These are phyloP conservation scores for Polypterus senegalus DNA, from an alignment of 2,113 vertebrate genomes.

Conservation along the genomic window DNA sequence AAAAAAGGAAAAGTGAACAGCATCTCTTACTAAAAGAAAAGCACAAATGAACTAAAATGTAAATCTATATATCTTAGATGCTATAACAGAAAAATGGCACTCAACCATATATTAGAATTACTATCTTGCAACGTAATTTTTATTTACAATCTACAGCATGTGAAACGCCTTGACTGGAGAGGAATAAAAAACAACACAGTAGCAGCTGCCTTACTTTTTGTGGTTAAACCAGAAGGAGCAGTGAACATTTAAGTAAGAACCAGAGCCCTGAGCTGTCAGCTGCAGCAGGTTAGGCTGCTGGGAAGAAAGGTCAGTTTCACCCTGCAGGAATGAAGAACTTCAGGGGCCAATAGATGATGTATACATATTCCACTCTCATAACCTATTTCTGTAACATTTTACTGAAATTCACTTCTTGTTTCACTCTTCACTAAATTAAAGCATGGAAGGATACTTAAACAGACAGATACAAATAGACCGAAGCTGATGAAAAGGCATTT, in stretches of 20 bases:
- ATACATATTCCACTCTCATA: not conserved
- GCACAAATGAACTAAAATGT: too few relatives aligned
- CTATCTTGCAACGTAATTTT: too few relatives aligned
- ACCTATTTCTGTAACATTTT: not conserved
- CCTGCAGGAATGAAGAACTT: not conserved
- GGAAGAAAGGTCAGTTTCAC: not conserved
- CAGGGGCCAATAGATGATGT: not conserved
- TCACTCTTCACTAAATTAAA: not conserved
- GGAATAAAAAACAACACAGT: too few relatives aligned
- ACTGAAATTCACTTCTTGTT: not conserved
- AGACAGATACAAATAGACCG: slow-evolving; percentile 21
- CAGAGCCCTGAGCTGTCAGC: not conserved
- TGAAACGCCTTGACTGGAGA: too few relatives aligned
- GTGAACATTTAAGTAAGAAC: not conserved
- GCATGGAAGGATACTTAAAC: not conserved
- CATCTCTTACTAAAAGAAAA: too few relatives aligned
- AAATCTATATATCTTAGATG: too few relatives aligned
- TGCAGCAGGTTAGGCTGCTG: not conserved
- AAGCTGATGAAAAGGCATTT: slow-evolving; percentile 46
- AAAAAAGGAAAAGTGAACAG: too few relatives aligned
- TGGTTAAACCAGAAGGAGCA: not conserved
- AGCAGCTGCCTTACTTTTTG: not conserved
- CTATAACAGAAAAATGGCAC: too few relatives aligned
- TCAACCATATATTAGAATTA: too few relatives aligned
- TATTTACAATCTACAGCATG: too few relatives aligned